Conservation (phyloP, 2,888 invertebrate genomes). For the Cataglyphis cursor region DNA sequence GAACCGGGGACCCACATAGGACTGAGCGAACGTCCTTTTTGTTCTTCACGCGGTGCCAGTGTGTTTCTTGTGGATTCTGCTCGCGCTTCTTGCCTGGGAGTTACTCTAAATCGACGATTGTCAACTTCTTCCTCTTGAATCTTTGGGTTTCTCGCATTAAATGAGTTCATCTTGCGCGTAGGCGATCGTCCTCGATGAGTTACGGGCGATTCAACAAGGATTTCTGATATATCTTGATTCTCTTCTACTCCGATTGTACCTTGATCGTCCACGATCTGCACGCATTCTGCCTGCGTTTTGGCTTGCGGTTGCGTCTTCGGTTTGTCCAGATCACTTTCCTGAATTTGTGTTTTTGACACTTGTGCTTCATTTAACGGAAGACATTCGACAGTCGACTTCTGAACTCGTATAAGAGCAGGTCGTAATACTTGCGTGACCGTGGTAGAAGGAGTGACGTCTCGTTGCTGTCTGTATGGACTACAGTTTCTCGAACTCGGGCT, state of each 20-base stretch:
- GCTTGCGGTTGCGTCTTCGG: neutral
- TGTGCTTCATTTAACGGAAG: neutral
- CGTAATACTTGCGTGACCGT: constrained; percentile 70
- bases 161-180: constrained; percentile 80
- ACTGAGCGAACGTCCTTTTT: constrained; percentile 89
- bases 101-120: neutral
- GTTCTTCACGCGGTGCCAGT: constrained; percentile 79
- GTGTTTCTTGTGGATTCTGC: constrained; percentile 49
- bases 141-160: constrained; percentile 1
- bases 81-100: constrained; percentile 42
- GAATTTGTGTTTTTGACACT: neutral
- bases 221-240: constrained; percentile 31
- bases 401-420: constrained; percentile 77
- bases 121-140: neutral
- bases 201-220: neutral
- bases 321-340: neutral
- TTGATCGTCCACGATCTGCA: neutral
- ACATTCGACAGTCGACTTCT: constrained; percentile 79
- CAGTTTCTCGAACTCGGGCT: constrained; percentile 85
- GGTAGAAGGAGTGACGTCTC: constrained; percentile 77
- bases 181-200: constrained; percentile 88
- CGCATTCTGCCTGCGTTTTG: neutral
- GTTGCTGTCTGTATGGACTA: constrained; percentile 81
- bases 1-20: constrained; percentile 92
- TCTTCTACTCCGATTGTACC: constrained; percentile 8